Evolutionary conservation across 2,888 invertebrate species (phyloP).

Genomic region (Latrodectus hesperus): DNA sequence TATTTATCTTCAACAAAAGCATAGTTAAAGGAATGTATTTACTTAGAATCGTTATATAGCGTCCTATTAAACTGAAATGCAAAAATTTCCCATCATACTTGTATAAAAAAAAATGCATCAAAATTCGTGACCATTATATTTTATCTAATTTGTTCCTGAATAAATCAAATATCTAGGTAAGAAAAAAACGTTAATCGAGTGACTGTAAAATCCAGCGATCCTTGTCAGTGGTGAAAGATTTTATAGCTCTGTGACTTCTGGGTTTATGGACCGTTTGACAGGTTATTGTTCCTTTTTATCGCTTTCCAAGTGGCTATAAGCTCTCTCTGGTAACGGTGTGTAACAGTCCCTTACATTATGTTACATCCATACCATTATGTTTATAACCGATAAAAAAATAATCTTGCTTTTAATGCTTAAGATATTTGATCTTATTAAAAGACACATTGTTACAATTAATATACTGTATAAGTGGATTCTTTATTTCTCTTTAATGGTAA

Average conservation of each 20-base stretch:
- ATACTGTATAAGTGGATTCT: too few species aligned
- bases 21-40: too few species aligned
- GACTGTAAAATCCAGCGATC: slow-evolving; percentile 52
- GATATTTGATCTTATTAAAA: slow-evolving; percentile 9
- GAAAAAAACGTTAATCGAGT: slow-evolving; percentile 14
- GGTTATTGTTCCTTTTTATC: slow-evolving; percentile 67
- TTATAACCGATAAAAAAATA: slow-evolving; percentile 53
- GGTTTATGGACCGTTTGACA: slow-evolving; percentile 68
- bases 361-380: slow-evolving; percentile 47
- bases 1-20: too few species aligned
- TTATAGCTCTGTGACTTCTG: slow-evolving; percentile 59
- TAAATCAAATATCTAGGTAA: neutral
- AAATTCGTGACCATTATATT: too few species aligned
- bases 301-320: slow-evolving; percentile 63
- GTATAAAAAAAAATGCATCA: too few species aligned
- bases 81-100: too few species aligned
- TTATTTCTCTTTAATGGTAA: too few species aligned
- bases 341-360: slow-evolving; percentile 63
- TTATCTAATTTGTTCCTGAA: too few species aligned
- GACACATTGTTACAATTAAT: too few species aligned
- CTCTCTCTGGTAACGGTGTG: slow-evolving; percentile 20
- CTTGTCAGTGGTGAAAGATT: slow-evolving; percentile 61
- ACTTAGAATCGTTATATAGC: too few species aligned
- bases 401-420: slow-evolving; percentile 53
- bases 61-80: too few species aligned